A percentile compares a stretch with the other conserved stretches of the same genome.
These are phyloP conservation scores for Stichopus chloronotus DNA, from an alignment of 35 echinoderm and acorn worm species.

Conservation along the genomic window DNA sequence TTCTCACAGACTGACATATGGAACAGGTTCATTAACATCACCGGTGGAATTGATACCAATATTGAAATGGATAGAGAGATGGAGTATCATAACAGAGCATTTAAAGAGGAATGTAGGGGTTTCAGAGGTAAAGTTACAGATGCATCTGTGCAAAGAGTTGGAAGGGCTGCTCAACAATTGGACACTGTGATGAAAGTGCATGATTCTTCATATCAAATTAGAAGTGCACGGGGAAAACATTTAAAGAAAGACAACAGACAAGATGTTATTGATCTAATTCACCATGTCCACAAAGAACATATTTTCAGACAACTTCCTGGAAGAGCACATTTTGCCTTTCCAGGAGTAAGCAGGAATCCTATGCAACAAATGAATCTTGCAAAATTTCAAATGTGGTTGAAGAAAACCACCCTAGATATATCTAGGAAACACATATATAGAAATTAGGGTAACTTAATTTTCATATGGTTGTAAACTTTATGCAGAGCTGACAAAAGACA, in stretches of 20 bases:
- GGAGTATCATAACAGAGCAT: conserved; percentile 47
- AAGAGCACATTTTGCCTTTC: conserved; percentile 44
- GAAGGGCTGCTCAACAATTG: conserved; percentile 35
- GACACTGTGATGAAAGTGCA: conserved; percentile 43
- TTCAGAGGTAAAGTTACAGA: conserved; percentile 62
- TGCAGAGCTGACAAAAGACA: too few species aligned
- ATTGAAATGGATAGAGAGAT: conserved; percentile 42
- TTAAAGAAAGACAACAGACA: conserved; percentile 10
- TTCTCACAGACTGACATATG: conserved; percentile 16
- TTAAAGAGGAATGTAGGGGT: conserved; percentile 54
- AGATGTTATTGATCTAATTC: conserved; percentile 25
- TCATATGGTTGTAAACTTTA: not conserved
- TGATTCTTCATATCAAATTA: conserved; percentile 9
- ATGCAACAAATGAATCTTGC: conserved; percentile 19
- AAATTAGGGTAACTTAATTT: not conserved
- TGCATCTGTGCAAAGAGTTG: conserved; percentile 48
- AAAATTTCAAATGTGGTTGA: conserved; percentile 27
- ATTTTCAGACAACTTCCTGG: conserved; percentile 11
- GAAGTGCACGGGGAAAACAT: conserved; percentile 43
- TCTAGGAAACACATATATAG: conserved; percentile 5
- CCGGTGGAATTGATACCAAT: conserved; percentile 36
- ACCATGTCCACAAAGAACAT: conserved; percentile 34
- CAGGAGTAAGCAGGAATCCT: conserved; percentile 31
- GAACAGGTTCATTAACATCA: conserved; percentile 50
- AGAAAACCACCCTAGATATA: conserved; percentile 13